A percentile compares a stretch with the other conserved stretches of the same genome.
Evolutionary conservation across 1,140 invertebrate genomes (phyloP).

Genomic region (Saccostrea cuccullata): DNA sequence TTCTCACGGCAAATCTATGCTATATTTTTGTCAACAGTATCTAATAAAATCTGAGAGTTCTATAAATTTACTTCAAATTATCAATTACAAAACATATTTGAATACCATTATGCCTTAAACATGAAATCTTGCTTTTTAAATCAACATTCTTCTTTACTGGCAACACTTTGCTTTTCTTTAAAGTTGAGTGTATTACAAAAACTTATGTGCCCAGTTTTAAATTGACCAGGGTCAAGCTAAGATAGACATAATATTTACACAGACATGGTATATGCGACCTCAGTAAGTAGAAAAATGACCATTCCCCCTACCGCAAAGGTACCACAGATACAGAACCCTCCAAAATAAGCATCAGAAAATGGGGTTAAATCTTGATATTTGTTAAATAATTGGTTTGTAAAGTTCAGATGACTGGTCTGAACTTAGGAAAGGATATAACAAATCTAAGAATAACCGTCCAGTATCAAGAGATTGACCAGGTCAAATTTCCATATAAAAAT

Average conservation of each 20-base stretch:
- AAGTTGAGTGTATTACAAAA: background rate
- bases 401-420: conserved; percentile 2
- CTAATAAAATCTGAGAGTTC: background rate
- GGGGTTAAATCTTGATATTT: background rate
- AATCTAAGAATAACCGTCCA: conserved; percentile 11
- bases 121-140: background rate
- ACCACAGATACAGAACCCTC: background rate
- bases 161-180: background rate
- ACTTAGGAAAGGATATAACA: conserved; percentile 24
- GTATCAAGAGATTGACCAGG: conserved; percentile 32
- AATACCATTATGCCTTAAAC: background rate
- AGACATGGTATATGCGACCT: background rate
- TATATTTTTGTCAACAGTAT: background rate
- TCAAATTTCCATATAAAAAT: conserved; percentile 22
- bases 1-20: no score
- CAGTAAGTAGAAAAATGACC: background rate
- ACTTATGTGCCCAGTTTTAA: background rate
- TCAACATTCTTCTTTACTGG: background rate
- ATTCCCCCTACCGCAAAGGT: background rate
- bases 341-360: background rate
- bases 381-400: background rate
- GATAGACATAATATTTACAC: conserved; percentile 6
- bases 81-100: conserved; percentile 10
- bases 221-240: background rate
- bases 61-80: background rate